Base-by-base conservation (phyloP, 2,888 invertebrate species). In the Aphelenchoides bicaudatus region DNA sequence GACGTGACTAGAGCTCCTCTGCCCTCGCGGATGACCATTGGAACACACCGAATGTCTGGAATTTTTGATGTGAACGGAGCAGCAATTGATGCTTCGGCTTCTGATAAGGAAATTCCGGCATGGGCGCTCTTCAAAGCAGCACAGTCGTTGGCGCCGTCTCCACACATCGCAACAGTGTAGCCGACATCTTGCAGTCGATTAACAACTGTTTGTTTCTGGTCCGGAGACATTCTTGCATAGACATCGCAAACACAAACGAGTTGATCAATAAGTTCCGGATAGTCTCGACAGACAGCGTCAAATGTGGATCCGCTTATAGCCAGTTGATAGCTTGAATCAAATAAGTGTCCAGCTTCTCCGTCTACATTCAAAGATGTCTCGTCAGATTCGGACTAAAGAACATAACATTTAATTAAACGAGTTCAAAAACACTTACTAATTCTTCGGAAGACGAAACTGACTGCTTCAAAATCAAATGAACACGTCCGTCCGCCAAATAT, bases 1-100 rank as follows among this genome's bases (percentile, higher is more conserved):
- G 91, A 91, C 0, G 96, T 96, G 30, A 91, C 88, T 4, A 98
- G 82, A 0, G 96, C 93, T 0, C 92, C 91, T 0, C 96, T 85
- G 0, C 94, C 78, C 58, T 79, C 78, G 16, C 71, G 67, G 34
- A 78, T 78, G 0, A 78, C 72, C 49, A 63, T 69, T 0, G 74
- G 72, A 13, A 79, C 78, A 52, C 78, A 78, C 4, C 72, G 62
- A 55, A 78, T 78, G 52, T 78, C 73, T 16, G 77, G 59, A 8
- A 68, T 67, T 60, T 88, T 86, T 0, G 91, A 89, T 1, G 85
- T 85, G 74, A 85, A 85, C 1, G 85, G 84, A 3, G 84, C 83
- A 2, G 85, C 85, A 13, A 85, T 84, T 0, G 84, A 84, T 0
- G 85, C 84, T 74, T 85, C 85, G 0, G 84, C 83, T 61, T 85